These are phyloP conservation scores for Thymelicus lineola DNA, from an alignment of 2,888 invertebrate genomes.

Conservation along the genomic window DNA sequence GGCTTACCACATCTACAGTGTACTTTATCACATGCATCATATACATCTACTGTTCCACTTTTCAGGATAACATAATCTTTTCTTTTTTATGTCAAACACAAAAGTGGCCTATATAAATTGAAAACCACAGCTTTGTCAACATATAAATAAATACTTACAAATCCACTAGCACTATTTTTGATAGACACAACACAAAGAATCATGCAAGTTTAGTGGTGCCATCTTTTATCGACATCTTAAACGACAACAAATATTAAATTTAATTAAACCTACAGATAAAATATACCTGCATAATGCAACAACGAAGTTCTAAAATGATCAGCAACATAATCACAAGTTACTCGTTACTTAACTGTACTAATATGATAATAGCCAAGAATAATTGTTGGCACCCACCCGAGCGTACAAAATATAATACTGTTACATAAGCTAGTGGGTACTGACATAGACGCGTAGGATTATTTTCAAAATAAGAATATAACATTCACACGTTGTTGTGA, in stretches of 20 bases:
- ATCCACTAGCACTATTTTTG: no score
- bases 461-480: constrained; percentile 25
- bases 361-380: constrained; percentile 31
- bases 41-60: no score
- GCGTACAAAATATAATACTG: constrained; percentile 41
- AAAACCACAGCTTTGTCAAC: no score
- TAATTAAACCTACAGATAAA: no score
- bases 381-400: constrained; percentile 35
- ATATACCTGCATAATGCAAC: not conserved
- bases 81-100: no score
- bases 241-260: no score
- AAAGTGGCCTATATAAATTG: no score
- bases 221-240: no score
- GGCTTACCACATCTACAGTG: not conserved
- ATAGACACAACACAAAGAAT: no score
- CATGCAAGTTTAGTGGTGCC: no score
- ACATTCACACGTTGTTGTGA: constrained; percentile 32
- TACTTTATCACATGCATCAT: not conserved
- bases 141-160: no score
- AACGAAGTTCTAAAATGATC: not conserved
- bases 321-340: constrained; percentile 23
- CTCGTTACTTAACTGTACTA: constrained; percentile 38
- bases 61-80: no score
- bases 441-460: constrained; percentile 15
- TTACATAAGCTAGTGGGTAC: constrained; percentile 34